Conservation (phyloP, 2,113 vertebrate genomes). For the Trogon melanurus region DNA sequence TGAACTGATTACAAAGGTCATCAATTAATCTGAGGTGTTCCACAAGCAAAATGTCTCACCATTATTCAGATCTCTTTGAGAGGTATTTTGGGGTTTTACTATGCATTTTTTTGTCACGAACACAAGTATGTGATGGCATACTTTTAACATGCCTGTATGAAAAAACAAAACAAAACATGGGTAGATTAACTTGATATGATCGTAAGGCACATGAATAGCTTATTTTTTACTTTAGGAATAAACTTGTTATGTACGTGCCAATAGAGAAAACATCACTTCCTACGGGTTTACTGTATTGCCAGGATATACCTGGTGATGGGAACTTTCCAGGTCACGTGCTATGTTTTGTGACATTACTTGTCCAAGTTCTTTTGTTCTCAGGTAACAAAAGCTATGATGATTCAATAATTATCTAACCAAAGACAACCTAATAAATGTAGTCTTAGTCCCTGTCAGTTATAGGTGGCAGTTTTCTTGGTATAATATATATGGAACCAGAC, state of each 20-base stretch:
- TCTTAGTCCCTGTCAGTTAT: not conserved
- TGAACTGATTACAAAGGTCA: not conserved
- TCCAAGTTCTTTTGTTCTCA: not conserved
- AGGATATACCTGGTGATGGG: not conserved
- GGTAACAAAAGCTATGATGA: not conserved
- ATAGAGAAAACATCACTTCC: not conserved
- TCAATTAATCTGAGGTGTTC: not conserved
- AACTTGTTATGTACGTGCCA: not conserved
- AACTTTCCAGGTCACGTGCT: not conserved
- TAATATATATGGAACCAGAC: not conserved
- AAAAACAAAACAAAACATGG: not conserved
- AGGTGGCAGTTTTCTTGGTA: not conserved
- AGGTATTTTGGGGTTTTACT: not conserved
- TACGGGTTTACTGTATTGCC: not conserved
- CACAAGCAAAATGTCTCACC: not conserved
- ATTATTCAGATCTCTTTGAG: not conserved
- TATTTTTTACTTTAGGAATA: not conserved
- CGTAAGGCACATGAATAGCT: not conserved
- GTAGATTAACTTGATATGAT: not conserved
- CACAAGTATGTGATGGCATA: not conserved
- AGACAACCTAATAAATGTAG: not conserved
- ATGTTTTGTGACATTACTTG: not conserved
- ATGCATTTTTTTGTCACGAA: not conserved
- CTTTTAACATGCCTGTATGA: not conserved
- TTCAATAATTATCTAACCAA: not conserved